Base-by-base conservation (phyloP, 1,140 invertebrate species). In the Caenorhabditis latens region DNA sequence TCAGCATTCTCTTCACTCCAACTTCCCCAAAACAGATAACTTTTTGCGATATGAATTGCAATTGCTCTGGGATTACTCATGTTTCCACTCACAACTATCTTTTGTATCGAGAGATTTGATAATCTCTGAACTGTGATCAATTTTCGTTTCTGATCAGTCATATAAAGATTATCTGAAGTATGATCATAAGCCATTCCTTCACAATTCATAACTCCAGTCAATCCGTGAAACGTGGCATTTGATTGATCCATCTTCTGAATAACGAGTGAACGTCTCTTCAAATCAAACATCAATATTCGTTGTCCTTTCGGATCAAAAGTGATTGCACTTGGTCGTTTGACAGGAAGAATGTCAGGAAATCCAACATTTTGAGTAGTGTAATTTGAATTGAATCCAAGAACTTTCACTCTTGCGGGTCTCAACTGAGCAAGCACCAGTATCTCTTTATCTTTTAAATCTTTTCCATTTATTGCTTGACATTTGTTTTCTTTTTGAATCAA, bases 111-210 rank as follows among this genome's bases (percentile, higher is more conserved):
- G 4, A 94, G 90, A 90, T 94, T 93, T 46, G 94, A 92, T 82
- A 96, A 91, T 43, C 94, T 93, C 24, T 95, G 94, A 46, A 95
- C 95, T 90, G 94, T 94, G 89, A 96, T 94, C 13, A 93, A 93
- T 7, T 94, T 94, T 85, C 94, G 92, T 58, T 94, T 94, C 91
- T 95, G 94, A 91, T 97, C 95, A 63, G 95, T 95, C 95, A 96
- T 97, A 93, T 96, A 97, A 48, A 97, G 90, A 92, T 96, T 96
- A 50, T 95, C 93, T 63, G 96, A 94, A 91, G 96, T 94, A 95
- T 95, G 96, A 93, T 97, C 96, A 55, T 96, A 94, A 58, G 96
- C 96, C 42, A 98, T 94, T 57, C 95, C 95, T 92, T 97, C 96
- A 0, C 95, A 95, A 90, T 94, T 95, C 82, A 63, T 63, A 21